Conservation (phyloP, 2,797 vertebrate species). For the Hemitrygon akajei region DNA sequence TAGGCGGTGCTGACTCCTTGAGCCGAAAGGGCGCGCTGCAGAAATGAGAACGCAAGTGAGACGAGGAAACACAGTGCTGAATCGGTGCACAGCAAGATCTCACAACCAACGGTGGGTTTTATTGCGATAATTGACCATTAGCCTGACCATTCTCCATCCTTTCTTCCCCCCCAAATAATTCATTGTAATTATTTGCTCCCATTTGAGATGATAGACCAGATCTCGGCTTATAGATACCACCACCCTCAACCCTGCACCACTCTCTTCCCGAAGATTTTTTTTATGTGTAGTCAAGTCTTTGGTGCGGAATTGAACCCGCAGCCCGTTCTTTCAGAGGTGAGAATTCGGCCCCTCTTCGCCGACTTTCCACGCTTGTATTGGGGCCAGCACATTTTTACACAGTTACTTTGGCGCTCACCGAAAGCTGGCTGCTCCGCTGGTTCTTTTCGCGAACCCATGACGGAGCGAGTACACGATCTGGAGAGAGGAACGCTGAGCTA, state of each 20-base stretch:
- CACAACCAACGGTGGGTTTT: neutral
- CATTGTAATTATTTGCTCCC: neutral
- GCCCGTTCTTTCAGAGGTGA: neutral
- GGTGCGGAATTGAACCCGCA: neutral
- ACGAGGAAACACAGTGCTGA: neutral
- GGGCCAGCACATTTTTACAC: too few species aligned
- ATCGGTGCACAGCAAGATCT: neutral
- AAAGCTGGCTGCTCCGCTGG: neutral
- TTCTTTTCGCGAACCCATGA: neutral
- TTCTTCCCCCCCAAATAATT: neutral
- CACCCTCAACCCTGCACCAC: neutral
- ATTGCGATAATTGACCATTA: neutral
- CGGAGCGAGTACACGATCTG: neutral
- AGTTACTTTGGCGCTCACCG: too few species aligned
- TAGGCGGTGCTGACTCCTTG: too few species aligned
- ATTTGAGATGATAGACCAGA: neutral
- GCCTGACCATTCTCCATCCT: neutral
- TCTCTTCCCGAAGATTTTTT: too few species aligned
- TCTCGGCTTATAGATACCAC: neutral
- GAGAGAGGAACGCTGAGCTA: neutral
- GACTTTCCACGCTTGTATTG: neutral
- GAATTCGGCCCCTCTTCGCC: neutral
- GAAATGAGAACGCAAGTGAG: too few species aligned
- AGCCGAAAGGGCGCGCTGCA: too few species aligned
- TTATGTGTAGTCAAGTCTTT: too few species aligned